A percentile compares a stretch with the other conserved stretches of the same genome.
These are phyloP conservation scores for Calosoma granatense DNA, from an alignment of 1,140 invertebrate species.

Conservation along the genomic window DNA sequence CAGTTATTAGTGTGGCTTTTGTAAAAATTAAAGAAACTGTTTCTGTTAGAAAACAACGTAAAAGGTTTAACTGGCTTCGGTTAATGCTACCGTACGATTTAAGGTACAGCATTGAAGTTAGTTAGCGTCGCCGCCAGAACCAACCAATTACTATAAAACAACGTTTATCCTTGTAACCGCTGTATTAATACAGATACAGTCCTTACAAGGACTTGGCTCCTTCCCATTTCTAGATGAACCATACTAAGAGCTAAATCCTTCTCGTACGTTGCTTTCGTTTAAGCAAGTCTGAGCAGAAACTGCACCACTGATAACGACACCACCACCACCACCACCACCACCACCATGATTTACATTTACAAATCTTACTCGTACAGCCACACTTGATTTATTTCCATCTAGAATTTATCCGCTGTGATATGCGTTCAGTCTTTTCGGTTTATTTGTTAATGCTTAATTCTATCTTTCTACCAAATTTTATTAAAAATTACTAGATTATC, in stretches of 20 bases:
- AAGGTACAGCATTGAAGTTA: constrained; percentile 2
- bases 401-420: no score
- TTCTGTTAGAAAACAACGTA: neutral
- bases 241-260: neutral
- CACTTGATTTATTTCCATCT: no score
- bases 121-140: neutral
- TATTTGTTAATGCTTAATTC: no score
- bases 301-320: neutral
- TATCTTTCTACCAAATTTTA: no score
- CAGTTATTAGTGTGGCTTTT: neutral
- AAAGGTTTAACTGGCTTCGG: neutral
- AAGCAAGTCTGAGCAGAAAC: neutral
- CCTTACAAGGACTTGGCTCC: neutral
- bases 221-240: neutral
- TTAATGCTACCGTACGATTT: neutral
- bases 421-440: no score
- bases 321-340: no score
- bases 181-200: constrained; percentile 3
- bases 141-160: constrained; percentile 9
- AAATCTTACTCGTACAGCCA: no score
- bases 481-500: no score
- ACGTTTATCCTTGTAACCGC: neutral
- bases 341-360: no score
- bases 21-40: neutral
- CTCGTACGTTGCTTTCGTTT: neutral